Conservation (phyloP, 2,113 vertebrate genomes). For the Corythornis madagascariensis region DNA sequence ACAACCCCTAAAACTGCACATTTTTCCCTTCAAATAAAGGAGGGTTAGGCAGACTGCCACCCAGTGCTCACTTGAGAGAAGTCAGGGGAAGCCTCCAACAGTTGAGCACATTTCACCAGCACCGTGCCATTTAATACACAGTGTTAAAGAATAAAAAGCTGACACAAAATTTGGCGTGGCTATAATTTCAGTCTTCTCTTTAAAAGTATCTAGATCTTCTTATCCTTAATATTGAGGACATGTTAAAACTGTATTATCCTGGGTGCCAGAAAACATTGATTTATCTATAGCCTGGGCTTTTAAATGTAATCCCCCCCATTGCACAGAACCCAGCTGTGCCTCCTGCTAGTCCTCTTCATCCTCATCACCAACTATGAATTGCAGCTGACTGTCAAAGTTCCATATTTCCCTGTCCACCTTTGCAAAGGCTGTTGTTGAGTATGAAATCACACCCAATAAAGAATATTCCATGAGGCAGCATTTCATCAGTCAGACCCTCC, state of each 20-base stretch:
- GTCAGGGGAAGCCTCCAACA: not conserved
- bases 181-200: not conserved
- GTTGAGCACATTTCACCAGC: not conserved
- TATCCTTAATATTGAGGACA: not conserved
- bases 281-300: not conserved
- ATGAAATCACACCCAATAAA: not conserved
- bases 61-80: slow-evolving; percentile 27
- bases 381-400: not conserved
- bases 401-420: not conserved
- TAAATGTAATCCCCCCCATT: not conserved
- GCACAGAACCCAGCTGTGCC: not conserved
- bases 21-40: not conserved
- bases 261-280: not conserved
- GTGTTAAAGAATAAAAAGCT: not conserved
- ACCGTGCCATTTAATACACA: not conserved
- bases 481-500: not conserved
- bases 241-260: not conserved
- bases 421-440: not conserved
- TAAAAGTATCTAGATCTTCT: not conserved
- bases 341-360: not conserved
- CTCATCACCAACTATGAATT: not conserved
- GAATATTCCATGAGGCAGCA: not conserved
- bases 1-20: not conserved
- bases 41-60: not conserved
- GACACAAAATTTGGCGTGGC: not conserved